Evolutionary conservation across 2,797 vertebrate genomes (phyloP).

Genomic region (Lutjanus argentimaculatus): DNA sequence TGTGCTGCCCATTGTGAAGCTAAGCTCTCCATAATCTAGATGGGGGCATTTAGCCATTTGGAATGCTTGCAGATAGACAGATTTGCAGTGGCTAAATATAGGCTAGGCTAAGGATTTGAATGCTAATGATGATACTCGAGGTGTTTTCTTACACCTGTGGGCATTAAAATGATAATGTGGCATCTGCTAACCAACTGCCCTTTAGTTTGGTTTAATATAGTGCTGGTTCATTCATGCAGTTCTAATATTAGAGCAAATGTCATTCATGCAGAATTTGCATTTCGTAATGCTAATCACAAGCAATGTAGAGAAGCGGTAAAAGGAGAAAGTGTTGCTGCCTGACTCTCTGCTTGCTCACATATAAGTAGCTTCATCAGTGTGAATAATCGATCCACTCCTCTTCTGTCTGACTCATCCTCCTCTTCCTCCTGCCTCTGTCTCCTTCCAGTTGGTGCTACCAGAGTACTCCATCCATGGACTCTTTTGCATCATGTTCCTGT

Average conservation of each 20-base stretch:
- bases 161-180: constrained; percentile 55
- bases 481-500: constrained; percentile 99
- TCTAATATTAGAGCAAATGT: constrained; percentile 19
- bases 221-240: constrained; percentile 11
- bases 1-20: constrained; percentile 50
- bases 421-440: constrained; percentile 16
- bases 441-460: constrained; percentile 93
- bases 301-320: neutral
- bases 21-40: constrained; percentile 58
- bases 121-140: constrained; percentile 49
- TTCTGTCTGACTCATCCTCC: constrained; percentile 18
- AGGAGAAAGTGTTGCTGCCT: neutral
- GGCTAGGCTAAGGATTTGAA: constrained; percentile 48
- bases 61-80: constrained; percentile 52
- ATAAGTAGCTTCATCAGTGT: neutral
- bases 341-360: neutral
- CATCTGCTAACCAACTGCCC: constrained; percentile 50
- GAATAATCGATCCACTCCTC: constrained; percentile 11
- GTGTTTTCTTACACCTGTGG: constrained; percentile 48
- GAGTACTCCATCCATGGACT: constrained; percentile 98
- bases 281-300: neutral
- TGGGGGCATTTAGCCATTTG: constrained; percentile 58
- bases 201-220: constrained; percentile 31
- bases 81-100: constrained; percentile 62
- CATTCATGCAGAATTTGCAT: constrained; percentile 11